Percentiles rank a stretch among this genome's conserved stretches.
Conservation (phyloP, 2,113 vertebrate genomes). For the human (Homo sapiens) region DNA sequence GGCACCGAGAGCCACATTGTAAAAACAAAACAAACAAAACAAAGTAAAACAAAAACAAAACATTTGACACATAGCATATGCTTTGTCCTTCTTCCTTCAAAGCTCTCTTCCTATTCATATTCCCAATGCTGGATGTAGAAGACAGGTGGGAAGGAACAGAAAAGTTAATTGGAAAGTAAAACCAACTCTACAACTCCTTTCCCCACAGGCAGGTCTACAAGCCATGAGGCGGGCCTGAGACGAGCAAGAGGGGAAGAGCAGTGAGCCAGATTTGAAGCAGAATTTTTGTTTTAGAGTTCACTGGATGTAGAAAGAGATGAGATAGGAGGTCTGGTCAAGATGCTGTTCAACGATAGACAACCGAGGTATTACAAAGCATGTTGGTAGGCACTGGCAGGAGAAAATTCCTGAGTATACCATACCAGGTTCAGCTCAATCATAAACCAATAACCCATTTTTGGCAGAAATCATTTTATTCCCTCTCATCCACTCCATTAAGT, state of each 20-base stretch:
- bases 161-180: neutral
- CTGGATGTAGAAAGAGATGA: neutral
- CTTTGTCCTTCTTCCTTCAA: neutral
- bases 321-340: neutral
- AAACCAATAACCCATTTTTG: neutral
- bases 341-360: neutral
- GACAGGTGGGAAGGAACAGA: neutral
- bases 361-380: neutral
- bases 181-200: neutral
- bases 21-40: neutral
- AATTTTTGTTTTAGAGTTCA: neutral
- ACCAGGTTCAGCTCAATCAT: neutral
- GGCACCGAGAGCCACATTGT: neutral
- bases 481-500: neutral
- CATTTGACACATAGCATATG: neutral
- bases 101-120: neutral
- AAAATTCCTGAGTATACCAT: neutral
- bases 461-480: neutral
- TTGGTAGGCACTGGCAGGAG: neutral
- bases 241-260: neutral
- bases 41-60: neutral
- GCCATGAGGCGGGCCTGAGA: neutral
- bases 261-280: accelerated
- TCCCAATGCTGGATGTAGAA: neutral
- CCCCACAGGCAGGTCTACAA: neutral